phyloP scores from a whole-genome alignment of 2,888 invertebrate species.

The Scrobipalpa atriplicella region DNA sequence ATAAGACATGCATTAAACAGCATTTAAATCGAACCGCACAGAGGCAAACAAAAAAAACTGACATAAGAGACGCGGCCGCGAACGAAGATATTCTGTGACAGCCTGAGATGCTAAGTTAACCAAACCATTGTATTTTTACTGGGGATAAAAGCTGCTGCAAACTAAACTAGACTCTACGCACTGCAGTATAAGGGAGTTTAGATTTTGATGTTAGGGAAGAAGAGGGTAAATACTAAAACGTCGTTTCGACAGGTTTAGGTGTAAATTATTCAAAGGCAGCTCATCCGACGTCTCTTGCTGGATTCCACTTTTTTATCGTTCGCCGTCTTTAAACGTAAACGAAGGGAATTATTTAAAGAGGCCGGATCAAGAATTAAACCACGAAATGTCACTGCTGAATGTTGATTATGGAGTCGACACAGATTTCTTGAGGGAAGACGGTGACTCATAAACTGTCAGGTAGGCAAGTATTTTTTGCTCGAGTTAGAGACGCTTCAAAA shows the following conservation, averaged over 20 bases:
- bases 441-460: conserved; percentile 19
- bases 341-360: conserved; percentile 66
- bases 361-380: conserved; percentile 62
- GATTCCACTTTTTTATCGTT: conserved; percentile 67
- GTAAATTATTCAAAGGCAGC: conserved; percentile 78
- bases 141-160: conserved; percentile 11
- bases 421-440: conserved; percentile 27
- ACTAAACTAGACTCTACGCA: conserved; percentile 40
- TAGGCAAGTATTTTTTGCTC: background rate
- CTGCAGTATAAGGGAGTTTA: background rate
- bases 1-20: conserved; percentile 63
- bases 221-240: conserved; percentile 41
- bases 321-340: conserved; percentile 69
- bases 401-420: conserved; percentile 47
- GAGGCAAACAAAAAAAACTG: conserved; percentile 58
- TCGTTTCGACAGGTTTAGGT: conserved; percentile 70
- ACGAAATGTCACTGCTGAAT: conserved; percentile 56
- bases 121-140: conserved; percentile 44
- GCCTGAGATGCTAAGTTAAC: conserved; percentile 60
- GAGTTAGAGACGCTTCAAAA: background rate
- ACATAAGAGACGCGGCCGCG: conserved; percentile 62
- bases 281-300: conserved; percentile 65
- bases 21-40: conserved; percentile 57
- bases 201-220: conserved; percentile 40
- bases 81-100: conserved; percentile 64